A percentile compares a stretch with the other conserved stretches of the same genome.
Conservation (phyloP, 2,113 vertebrate species). For the Actenoides lindsayi region DNA sequence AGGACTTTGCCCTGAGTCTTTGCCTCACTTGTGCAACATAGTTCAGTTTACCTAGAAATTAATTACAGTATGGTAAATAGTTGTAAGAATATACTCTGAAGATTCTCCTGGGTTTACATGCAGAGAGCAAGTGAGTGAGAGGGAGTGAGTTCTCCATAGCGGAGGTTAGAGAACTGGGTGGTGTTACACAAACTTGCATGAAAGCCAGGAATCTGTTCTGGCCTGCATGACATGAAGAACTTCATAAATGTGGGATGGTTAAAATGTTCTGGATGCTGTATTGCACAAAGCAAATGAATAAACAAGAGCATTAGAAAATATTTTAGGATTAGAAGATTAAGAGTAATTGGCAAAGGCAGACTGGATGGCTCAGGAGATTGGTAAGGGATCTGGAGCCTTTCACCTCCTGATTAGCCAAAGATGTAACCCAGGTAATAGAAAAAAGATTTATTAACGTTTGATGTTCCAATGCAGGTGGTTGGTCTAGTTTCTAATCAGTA, state of each 20-base stretch:
- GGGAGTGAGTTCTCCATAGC: neutral
- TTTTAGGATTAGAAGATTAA: conserved; percentile 75
- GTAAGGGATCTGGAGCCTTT: conserved; percentile 59
- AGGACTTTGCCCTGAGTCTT: neutral
- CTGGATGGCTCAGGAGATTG: conserved; percentile 62
- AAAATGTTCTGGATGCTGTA: conserved; percentile 71
- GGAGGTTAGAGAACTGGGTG: conserved; percentile 46
- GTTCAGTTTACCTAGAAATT: neutral
- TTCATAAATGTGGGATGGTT: conserved; percentile 64
- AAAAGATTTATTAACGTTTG: conserved; percentile 16
- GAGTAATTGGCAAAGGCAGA: conserved; percentile 65
- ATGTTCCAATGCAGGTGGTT: conserved; percentile 21
- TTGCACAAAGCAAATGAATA: conserved; percentile 71
- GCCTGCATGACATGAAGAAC: conserved; percentile 61
- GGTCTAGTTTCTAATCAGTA: conserved; percentile 22
- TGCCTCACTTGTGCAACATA: neutral
- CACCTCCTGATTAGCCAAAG: conserved; percentile 54
- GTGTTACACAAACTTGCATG: conserved; percentile 55
- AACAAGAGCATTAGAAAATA: conserved; percentile 68
- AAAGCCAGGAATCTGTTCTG: conserved; percentile 71
- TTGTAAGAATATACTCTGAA: neutral
- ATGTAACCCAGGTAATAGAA: conserved; percentile 48
- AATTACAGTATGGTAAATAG: neutral
- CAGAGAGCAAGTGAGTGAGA: neutral
- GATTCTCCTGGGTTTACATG: neutral